Percentiles rank a stretch among this genome's conserved stretches.
Evolutionary conservation across 2,113 vertebrate species (phyloP).

Genomic region (Typhlomys cinereus): DNA sequence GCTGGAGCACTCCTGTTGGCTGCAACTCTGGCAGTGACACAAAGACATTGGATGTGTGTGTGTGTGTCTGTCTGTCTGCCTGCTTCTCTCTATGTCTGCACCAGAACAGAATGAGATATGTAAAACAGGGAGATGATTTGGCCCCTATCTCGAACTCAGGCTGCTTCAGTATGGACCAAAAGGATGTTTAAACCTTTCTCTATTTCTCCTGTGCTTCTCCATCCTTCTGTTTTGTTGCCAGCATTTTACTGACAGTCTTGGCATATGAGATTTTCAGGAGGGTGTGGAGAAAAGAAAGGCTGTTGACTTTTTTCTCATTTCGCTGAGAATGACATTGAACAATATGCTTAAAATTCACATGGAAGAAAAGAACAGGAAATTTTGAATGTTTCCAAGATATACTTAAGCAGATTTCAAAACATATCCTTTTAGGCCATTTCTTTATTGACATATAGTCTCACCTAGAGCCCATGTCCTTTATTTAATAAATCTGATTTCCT

Average conservation of each 20-base stretch:
- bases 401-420: neutral
- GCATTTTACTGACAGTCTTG: neutral
- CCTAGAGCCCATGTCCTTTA: neutral
- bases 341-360: neutral
- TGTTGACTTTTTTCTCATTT: neutral
- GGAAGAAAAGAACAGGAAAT: neutral
- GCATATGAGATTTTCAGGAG: neutral
- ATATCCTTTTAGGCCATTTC: neutral
- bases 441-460: neutral
- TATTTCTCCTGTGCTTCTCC: neutral
- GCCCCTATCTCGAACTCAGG: neutral
- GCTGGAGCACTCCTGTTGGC: neutral
- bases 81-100: neutral
- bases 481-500: neutral
- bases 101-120: neutral
- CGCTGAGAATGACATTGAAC: neutral
- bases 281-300: neutral
- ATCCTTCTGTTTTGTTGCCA: neutral
- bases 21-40: neutral
- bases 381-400: neutral
- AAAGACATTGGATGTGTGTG: neutral
- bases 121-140: neutral
- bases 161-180: neutral
- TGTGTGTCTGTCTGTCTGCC: neutral
- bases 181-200: neutral